Conservation (phyloP, 2,888 invertebrate genomes). For the Cheilosia grossa region DNA sequence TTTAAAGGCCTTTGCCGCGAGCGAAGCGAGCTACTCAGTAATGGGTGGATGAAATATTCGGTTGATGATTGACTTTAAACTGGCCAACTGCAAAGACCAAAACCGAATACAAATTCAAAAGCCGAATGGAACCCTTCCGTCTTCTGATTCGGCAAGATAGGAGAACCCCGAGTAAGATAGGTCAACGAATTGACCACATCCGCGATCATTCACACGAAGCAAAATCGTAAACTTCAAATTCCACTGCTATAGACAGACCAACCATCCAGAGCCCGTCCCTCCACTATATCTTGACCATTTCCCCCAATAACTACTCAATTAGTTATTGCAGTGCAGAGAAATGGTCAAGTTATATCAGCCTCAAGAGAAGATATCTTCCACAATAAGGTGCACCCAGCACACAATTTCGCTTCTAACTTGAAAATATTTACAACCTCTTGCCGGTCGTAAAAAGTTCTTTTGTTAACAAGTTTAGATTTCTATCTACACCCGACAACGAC, state of each 20-base stretch:
- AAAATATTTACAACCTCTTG: constrained; percentile 54
- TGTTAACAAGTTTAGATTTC: constrained; percentile 72
- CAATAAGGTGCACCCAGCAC: constrained; percentile 10
- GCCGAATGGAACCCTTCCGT: background rate
- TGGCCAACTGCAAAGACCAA: too few species aligned
- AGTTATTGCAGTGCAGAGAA: constrained; percentile 35
- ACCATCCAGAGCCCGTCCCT: background rate
- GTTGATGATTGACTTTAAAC: too few species aligned
- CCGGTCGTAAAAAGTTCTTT: constrained; percentile 54
- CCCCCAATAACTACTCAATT: constrained; percentile 61
- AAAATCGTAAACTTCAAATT: constrained; percentile 19
- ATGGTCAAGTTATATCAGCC: constrained; percentile 3
- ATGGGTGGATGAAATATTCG: too few species aligned
- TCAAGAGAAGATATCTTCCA: constrained; percentile 2
- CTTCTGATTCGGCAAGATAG: background rate
- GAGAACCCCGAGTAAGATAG: background rate
- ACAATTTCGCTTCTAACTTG: constrained; percentile 51
- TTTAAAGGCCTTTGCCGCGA: too few species aligned
- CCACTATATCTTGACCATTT: constrained; percentile 40
- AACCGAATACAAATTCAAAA: background rate
- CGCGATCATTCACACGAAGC: background rate
- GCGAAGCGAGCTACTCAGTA: too few species aligned
- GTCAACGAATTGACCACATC: background rate
- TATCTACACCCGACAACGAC: constrained; percentile 27
- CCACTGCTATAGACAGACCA: background rate